Evolutionary conservation across 2,888 invertebrate species (phyloP).

Genomic region (Synergus gifuensis): DNA sequence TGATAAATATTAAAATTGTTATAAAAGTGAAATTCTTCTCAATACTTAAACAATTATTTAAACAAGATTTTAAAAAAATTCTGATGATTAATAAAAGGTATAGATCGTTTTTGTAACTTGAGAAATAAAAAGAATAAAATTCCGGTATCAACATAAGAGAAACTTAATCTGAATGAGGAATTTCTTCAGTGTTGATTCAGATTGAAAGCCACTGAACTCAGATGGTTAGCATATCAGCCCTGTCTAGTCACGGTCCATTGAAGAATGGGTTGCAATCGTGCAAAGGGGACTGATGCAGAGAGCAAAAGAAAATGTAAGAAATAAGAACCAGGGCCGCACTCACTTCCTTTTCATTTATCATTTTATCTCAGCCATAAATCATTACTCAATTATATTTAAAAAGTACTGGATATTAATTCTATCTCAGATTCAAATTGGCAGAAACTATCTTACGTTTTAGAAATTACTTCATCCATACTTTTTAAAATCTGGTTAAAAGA

Average conservation of each 20-base stretch:
- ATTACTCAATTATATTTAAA: background rate
- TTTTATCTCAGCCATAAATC: background rate
- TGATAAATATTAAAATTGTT: background rate
- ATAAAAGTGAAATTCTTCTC: too few species aligned
- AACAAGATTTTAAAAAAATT: background rate
- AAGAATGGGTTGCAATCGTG: slow-evolving; percentile 42
- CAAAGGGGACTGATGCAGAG: slow-evolving; percentile 41
- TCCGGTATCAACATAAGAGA: slow-evolving; percentile 11
- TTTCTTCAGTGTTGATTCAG: slow-evolving; percentile 39
- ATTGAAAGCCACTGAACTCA: slow-evolving; percentile 42
- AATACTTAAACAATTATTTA: too few species aligned
- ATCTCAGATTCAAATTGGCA: background rate
- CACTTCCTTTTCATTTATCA: slow-evolving; percentile 25
- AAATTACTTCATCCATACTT: background rate
- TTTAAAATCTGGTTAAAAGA: too few species aligned
- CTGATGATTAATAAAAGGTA: background rate
- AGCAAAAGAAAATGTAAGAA: slow-evolving; percentile 39
- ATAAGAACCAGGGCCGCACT: slow-evolving; percentile 40
- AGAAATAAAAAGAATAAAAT: background rate
- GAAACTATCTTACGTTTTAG: background rate
- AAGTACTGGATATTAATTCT: background rate
- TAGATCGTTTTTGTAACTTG: background rate
- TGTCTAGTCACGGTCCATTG: slow-evolving; percentile 42
- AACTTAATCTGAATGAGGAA: slow-evolving; percentile 33
- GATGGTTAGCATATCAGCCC: slow-evolving; percentile 39